Conservation (phyloP, 2,113 vertebrate genomes). For the Tylochromis polylepis region DNA sequence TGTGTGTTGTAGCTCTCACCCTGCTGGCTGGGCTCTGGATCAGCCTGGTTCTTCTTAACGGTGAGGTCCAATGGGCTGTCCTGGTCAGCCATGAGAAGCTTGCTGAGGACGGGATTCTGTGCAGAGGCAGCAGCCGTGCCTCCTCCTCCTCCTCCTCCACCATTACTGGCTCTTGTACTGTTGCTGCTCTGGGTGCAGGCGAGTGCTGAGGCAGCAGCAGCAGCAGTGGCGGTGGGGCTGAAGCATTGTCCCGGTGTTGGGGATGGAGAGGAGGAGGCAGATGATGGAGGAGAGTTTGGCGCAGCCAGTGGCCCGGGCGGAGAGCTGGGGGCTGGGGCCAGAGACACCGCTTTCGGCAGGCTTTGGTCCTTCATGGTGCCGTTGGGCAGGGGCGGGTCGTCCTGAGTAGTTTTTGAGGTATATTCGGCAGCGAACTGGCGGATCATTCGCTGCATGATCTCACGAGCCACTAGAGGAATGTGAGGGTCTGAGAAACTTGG, state of each 20-base stretch:
- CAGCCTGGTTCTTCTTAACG: conserved; percentile 86
- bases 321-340: conserved; percentile 60
- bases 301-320: conserved; percentile 7
- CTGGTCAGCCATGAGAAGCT: conserved; percentile 99
- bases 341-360: conserved; percentile 90
- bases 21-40: conserved; percentile 85
- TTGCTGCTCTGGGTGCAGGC: conserved; percentile 50
- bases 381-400: conserved; percentile 94
- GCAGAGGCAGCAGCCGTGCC: conserved; percentile 77
- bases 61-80: conserved; percentile 98
- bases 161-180: conserved; percentile 36
- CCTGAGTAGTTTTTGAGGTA: conserved; percentile 99
- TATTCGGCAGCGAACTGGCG: conserved; percentile 99
- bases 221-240: conserved; percentile 40
- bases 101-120: conserved; percentile 98
- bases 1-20: conserved; percentile 71
- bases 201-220: conserved; percentile 21
- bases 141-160: conserved; percentile 28
- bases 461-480: conserved; percentile 98
- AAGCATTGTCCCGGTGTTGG: conserved; percentile 34
- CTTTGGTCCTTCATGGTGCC: conserved; percentile 98
- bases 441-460: conserved; percentile 99
- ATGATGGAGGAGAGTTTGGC: conserved; percentile 54
- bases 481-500: conserved; percentile 93
- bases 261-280: conserved; percentile 67